Conservation (phyloP, 2,888 invertebrate genomes). For the Criorhina ranunculi region DNA sequence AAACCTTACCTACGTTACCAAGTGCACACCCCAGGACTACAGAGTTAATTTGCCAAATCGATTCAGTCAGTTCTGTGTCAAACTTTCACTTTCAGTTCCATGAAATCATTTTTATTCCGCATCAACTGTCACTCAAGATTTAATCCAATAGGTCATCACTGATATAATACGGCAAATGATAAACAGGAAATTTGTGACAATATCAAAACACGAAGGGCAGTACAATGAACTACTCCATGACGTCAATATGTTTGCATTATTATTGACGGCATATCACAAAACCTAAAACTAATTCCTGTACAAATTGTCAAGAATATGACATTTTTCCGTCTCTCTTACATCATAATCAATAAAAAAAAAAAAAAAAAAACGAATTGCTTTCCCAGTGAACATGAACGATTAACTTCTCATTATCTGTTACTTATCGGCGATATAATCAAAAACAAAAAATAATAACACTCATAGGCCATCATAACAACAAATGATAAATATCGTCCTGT, state of each 20-base stretch:
- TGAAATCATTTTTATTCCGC: too few relatives aligned
- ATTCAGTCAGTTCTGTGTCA: too few relatives aligned
- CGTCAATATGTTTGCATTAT: conserved; percentile 3
- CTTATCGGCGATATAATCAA: conserved; percentile 18
- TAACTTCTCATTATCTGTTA: conserved; percentile 28
- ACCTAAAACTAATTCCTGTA: neutral
- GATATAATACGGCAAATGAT: too few relatives aligned
- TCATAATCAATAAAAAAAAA: conserved; percentile 18
- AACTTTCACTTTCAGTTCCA: too few relatives aligned
- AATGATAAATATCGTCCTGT: conserved; percentile 20
- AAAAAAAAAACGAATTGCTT: conserved; percentile 19
- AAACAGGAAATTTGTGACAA: neutral
- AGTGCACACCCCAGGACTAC: too few relatives aligned
- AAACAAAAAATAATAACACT: conserved; percentile 4
- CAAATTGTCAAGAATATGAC: neutral
- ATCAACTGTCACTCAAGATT: too few relatives aligned
- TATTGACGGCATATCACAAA: neutral
- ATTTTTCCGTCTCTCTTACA: conserved; percentile 12
- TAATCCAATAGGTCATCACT: too few relatives aligned
- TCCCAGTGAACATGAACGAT: conserved; percentile 28
- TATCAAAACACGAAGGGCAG: neutral
- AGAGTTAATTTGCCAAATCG: too few relatives aligned
- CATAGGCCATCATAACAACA: neutral
- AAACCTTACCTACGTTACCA: too few relatives aligned
- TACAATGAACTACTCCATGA: conserved; percentile 6